Evolutionary conservation across 2,797 vertebrate species (phyloP).

Genomic region (Halcyon smyrnensis): DNA sequence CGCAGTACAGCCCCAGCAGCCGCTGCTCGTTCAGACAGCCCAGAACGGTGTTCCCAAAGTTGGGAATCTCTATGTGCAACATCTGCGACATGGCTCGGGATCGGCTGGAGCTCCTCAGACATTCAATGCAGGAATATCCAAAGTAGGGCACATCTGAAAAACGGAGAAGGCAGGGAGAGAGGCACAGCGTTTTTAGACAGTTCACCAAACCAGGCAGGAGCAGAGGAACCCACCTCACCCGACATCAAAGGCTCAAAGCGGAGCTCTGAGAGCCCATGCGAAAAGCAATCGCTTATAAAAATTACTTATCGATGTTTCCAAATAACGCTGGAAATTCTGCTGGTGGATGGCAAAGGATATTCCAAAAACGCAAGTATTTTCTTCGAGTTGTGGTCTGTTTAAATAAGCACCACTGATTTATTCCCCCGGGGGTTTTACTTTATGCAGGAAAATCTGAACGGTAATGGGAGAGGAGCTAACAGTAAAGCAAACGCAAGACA

Average conservation of each 20-base stretch:
- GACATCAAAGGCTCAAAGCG: neutral
- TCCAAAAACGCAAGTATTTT: neutral
- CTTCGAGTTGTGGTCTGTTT: conserved; percentile 30
- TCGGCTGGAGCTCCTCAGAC: conserved; percentile 58
- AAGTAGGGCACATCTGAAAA: conserved; percentile 78
- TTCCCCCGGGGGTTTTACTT: conserved; percentile 13
- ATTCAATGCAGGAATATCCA: conserved; percentile 67
- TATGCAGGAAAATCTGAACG: conserved; percentile 42
- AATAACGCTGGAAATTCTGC: fast-evolving
- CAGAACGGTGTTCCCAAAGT: conserved; percentile 97
- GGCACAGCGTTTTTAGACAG: conserved; percentile 15
- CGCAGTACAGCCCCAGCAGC: conserved; percentile 96
- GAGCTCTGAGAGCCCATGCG: neutral
- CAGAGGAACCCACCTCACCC: conserved; percentile 8
- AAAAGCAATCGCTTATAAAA: neutral
- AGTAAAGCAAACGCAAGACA: neutral
- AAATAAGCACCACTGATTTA: conserved; percentile 49
- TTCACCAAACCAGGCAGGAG: neutral
- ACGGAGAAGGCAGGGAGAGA: conserved; percentile 44
- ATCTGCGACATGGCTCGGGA: conserved; percentile 92
- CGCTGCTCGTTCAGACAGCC: conserved; percentile 98
- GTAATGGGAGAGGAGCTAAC: conserved; percentile 25
- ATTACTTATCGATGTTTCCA: neutral
- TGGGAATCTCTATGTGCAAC: conserved; percentile 98
- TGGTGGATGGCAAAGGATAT: neutral